A percentile compares a stretch with the other conserved stretches of the same genome.
phyloP scores from a whole-genome alignment of 1,140 invertebrate species.

The Brachionus sp. region DNA sequence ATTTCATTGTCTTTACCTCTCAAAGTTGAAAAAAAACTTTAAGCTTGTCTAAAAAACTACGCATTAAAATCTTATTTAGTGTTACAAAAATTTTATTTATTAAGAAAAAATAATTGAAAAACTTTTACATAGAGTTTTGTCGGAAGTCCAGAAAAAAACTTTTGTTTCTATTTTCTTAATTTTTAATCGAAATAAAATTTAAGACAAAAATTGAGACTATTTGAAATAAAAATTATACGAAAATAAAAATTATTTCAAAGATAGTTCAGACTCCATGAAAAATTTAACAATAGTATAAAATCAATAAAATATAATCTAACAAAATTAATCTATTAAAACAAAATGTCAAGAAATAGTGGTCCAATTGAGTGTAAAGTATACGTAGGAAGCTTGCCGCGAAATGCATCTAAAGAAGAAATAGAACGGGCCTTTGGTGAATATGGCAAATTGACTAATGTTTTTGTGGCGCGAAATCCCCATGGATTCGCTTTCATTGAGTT shows the following conservation, averaged over 20 bases:
- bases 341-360: conserved; percentile 37
- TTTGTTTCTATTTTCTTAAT: no score
- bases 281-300: neutral
- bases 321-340: neutral
- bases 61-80: no score
- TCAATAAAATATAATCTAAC: neutral
- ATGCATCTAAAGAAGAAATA: conserved; percentile 58
- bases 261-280: conserved; percentile 31
- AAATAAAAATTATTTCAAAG: neutral
- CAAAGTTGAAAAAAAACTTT: no score
- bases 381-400: conserved; percentile 76
- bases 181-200: neutral
- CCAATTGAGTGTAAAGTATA: conserved; percentile 83
- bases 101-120: no score
- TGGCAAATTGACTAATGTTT: conserved; percentile 85
- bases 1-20: no score
- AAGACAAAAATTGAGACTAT: neutral
- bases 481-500: conserved; percentile 93
- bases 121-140: no score
- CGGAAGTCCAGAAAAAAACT: no score
- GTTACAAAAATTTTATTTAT: no score
- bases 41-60: no score
- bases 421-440: conserved; percentile 86
- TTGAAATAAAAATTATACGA: neutral
- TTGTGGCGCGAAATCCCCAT: conserved; percentile 79